Percentiles rank a stretch among this genome's conserved stretches.
Evolutionary conservation across 2,888 invertebrate genomes (phyloP).

Genomic region (Tyria jacobaeae): DNA sequence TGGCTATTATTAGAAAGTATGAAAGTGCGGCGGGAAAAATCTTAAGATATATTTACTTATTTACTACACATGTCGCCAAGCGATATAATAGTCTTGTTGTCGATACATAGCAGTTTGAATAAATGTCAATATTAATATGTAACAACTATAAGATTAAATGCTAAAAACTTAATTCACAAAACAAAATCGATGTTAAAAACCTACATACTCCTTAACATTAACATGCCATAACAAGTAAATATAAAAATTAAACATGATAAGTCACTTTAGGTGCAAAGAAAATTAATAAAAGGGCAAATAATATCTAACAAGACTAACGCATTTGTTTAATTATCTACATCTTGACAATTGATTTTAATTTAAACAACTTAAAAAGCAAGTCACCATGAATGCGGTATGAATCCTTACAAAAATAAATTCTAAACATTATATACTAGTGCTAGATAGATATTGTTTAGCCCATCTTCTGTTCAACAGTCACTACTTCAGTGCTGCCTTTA

Average conservation of each 20-base stretch:
- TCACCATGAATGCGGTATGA: not conserved
- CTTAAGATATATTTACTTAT: not conserved
- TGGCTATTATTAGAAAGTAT: slow-evolving; percentile 34
- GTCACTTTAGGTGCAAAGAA: not conserved
- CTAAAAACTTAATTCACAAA: slow-evolving; percentile 2
- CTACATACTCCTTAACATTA: not conserved
- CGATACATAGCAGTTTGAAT: not conserved
- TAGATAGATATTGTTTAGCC: not conserved
- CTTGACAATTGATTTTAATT: not conserved
- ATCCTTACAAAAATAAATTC: not conserved
- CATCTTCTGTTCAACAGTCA: not conserved
- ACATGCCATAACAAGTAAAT: not conserved
- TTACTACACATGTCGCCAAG: too few species aligned
- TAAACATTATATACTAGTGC: not conserved
- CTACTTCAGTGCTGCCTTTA: too few species aligned
- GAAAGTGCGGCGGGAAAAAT: slow-evolving; percentile 59
- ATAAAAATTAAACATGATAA: not conserved
- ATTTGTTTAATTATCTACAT: not conserved
- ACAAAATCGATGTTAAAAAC: not conserved
- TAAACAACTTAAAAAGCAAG: not conserved
- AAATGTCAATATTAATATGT: not conserved
- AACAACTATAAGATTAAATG: not conserved
- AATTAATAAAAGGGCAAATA: not conserved
- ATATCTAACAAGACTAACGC: not conserved
- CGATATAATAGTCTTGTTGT: not conserved